These are phyloP conservation scores for Tenthredo livida DNA, from an alignment of 2,888 invertebrate genomes.

Conservation along the genomic window DNA sequence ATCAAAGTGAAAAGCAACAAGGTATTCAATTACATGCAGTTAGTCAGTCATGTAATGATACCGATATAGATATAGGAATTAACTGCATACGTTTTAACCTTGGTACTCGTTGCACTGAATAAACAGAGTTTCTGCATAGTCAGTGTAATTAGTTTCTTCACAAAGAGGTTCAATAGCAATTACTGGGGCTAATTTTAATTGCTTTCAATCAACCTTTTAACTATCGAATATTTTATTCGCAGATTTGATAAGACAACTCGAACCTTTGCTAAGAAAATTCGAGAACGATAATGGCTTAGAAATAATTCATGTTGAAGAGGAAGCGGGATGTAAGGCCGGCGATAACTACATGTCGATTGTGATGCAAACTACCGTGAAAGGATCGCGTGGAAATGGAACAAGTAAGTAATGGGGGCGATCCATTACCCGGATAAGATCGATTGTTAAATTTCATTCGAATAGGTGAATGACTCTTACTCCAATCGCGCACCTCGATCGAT, in stretches of 20 bases:
- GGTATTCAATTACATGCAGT: not conserved
- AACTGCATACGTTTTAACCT: not conserved
- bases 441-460: not conserved
- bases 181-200: not conserved
- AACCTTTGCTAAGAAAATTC: constrained; percentile 60
- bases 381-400: constrained; percentile 61
- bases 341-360: constrained; percentile 69
- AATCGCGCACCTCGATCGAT: not conserved
- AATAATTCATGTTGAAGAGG: constrained; percentile 61
- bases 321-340: constrained; percentile 63
- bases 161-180: not conserved
- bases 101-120: constrained; percentile 48
- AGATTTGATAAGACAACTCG: constrained; percentile 61
- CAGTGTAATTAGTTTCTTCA: not conserved
- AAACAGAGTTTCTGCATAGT: not conserved
- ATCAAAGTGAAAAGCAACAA: not conserved
- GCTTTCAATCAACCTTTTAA: not conserved
- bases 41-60: not conserved
- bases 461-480: not conserved
- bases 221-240: not conserved
- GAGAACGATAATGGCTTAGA: constrained; percentile 63
- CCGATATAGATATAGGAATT: not conserved
- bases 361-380: constrained; percentile 62
- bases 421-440: not conserved
- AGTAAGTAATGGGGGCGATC: constrained; percentile 59